These are phyloP conservation scores for Intellagama lesueurii DNA, from an alignment of 2,797 vertebrate species.

Conservation along the genomic window DNA sequence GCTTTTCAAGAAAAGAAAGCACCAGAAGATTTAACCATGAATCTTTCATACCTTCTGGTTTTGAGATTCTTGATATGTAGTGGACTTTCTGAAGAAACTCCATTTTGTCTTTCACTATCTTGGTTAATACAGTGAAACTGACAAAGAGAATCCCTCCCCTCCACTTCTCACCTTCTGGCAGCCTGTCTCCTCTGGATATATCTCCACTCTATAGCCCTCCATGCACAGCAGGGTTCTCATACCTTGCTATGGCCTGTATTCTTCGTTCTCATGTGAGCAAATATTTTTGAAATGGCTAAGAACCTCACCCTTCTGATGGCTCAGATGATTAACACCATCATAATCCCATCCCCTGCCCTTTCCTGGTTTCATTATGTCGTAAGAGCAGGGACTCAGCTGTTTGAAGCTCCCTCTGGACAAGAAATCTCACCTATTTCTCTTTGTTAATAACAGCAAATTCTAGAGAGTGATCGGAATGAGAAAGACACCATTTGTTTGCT, in stretches of 20 bases:
- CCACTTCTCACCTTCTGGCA: not conserved
- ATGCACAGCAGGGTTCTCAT: not conserved
- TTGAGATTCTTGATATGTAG: not conserved
- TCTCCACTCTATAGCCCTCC: not conserved
- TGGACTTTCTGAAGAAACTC: not conserved
- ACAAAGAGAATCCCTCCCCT: no score
- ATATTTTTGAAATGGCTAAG: not conserved
- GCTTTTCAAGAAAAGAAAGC: not conserved
- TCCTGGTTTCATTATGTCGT: not conserved
- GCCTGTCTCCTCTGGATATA: not conserved
- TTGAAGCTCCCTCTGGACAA: not conserved
- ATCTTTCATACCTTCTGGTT: not conserved
- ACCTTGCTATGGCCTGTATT: not conserved
- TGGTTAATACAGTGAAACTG: not conserved
- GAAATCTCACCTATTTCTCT: not conserved
- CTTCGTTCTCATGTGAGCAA: not conserved
- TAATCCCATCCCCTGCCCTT: not conserved
- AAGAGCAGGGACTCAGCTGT: not conserved
- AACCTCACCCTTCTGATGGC: not conserved
- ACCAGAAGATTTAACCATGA: no score
- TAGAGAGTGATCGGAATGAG: not conserved
- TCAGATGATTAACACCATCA: not conserved
- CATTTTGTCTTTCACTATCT: not conserved
- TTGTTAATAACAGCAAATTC: not conserved
- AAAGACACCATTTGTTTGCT: not conserved